Base-by-base conservation (phyloP, 2,888 invertebrate species). In the Rotaria magnacalcarata region DNA sequence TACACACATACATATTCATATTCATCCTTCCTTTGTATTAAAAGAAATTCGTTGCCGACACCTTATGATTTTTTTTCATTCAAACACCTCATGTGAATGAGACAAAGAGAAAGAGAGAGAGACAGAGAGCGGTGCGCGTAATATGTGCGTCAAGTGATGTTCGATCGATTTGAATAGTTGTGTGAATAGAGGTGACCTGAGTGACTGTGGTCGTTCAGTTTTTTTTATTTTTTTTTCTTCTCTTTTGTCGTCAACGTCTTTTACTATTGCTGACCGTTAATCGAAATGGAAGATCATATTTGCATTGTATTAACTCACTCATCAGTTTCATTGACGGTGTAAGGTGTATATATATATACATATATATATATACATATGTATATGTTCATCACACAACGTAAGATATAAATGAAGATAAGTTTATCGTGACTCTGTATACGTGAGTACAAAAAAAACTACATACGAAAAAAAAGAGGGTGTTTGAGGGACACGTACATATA, bases 281-380 rank as follows among this genome's bases (percentile, higher is more conserved):
- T 67, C 67, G 67, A 67, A 67, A 67, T 67, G 67, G 67, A 67
- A 67, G 67, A 67, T 67, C 67, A 67, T 67, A 67, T 67, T 67
- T 67, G 67, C 67, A 67, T 67, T 67, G 67, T 67, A 67, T 67
- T 67, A 67, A 67, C 67, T 67, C 67, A 67, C 34, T 67, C 67
- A 67, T 67, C 67, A 67, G 67, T 34, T 67, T 67, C 67, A 67
- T 67, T 34, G 67, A 67, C 34, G 14, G 67, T 67, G 67, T 67
- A 67, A 67, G 67, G 67, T 67, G 67, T 67, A 67, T 67, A 24
- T 67, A 34, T 67, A 41, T 67, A 16, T 50, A 50, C 11, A 50
- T 50, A 50, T 50, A 50, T 50, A 50, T 50, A 50, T 50, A 67
- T 67, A 34, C 34, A 67, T 67, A 67, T 67, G 14, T 52, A 34